A percentile compares a stretch with the other conserved stretches of the same genome.
Evolutionary conservation across 2,113 vertebrate genomes (phyloP).

Genomic region (Tetraodon nigroviridis): DNA sequence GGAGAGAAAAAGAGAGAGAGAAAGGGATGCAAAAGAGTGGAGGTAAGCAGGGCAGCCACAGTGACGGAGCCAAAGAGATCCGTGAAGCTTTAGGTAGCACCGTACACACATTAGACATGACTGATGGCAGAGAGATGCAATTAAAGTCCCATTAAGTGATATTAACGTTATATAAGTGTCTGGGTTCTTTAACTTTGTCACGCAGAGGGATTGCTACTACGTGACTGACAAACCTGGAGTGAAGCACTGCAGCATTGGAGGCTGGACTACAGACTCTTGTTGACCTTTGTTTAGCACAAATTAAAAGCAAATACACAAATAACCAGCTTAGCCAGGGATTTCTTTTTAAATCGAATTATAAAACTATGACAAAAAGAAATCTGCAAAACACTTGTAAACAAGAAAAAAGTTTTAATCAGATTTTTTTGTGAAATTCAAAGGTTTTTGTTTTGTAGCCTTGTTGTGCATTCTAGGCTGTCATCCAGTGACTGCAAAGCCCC

Average conservation of each 20-base stretch:
- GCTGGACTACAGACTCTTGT: slow-evolving; percentile 20
- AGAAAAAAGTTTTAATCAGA: no score
- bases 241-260: slow-evolving; percentile 16
- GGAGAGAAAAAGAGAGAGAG: slow-evolving; percentile 17
- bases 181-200: slow-evolving; percentile 33
- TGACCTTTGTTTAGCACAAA: neutral
- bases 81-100: slow-evolving; percentile 28
- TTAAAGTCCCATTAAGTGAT: slow-evolving; percentile 50
- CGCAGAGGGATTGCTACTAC: slow-evolving; percentile 20
- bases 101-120: slow-evolving; percentile 29
- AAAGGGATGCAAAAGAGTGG: slow-evolving; percentile 22
- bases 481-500: no score
- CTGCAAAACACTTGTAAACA: no score
- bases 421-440: no score
- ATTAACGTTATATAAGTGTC: slow-evolving; percentile 44
- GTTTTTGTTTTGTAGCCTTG: no score
- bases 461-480: no score
- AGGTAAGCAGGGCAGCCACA: slow-evolving; percentile 17
- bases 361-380: no score
- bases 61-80: slow-evolving; percentile 23
- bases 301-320: slow-evolving; percentile 10
- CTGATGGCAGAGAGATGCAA: slow-evolving; percentile 29
- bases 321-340: no score
- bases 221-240: slow-evolving; percentile 20
- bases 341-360: no score